Percentiles rank a stretch among this genome's conserved stretches.
These are phyloP conservation scores for Drosophila persimilis DNA, from an alignment of 1,140 invertebrate species.

Conservation along the genomic window DNA sequence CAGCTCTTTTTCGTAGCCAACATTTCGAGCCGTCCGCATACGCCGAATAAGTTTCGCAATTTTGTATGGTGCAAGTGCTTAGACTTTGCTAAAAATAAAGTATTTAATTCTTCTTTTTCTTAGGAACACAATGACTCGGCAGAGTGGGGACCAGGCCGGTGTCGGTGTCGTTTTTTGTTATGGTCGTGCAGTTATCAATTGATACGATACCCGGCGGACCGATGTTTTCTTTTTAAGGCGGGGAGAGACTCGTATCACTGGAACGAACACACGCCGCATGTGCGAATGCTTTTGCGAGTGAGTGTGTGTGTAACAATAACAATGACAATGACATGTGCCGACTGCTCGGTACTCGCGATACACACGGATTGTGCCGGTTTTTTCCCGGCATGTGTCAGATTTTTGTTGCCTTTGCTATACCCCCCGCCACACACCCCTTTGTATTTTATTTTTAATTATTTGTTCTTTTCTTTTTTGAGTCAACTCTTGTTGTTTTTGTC, in stretches of 20 bases:
- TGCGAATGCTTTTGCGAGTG: conserved; percentile 8
- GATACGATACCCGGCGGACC: conserved; percentile 40
- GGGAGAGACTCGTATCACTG: conserved; percentile 30
- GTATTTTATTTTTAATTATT: conserved; percentile 17
- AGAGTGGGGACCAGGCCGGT: conserved; percentile 17
- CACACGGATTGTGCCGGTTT: conserved; percentile 43
- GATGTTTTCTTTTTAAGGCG: conserved; percentile 62
- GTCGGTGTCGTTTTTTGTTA: conserved; percentile 8
- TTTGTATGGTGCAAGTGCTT: conserved; percentile 22
- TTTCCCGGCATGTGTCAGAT: conserved; percentile 35
- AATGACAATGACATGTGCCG: conserved; percentile 45
- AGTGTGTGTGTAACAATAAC: conserved; percentile 51
- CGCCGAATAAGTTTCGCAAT: not conserved
- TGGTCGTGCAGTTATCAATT: conserved; percentile 59
- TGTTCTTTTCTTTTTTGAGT: conserved; percentile 22
- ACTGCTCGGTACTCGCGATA: conserved; percentile 18
- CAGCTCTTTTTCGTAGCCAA: not conserved
- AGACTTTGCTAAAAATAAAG: conserved; percentile 42
- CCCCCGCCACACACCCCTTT: conserved; percentile 7
- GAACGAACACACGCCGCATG: conserved; percentile 8
- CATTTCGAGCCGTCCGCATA: not conserved
- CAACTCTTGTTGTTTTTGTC: conserved; percentile 16
- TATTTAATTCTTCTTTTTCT: conserved; percentile 4
- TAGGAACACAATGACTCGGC: conserved; percentile 24
- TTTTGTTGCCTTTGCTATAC: conserved; percentile 20